These are phyloP conservation scores for Leucoraja erinaceus DNA, from an alignment of 2,113 vertebrate species.

Conservation along the genomic window DNA sequence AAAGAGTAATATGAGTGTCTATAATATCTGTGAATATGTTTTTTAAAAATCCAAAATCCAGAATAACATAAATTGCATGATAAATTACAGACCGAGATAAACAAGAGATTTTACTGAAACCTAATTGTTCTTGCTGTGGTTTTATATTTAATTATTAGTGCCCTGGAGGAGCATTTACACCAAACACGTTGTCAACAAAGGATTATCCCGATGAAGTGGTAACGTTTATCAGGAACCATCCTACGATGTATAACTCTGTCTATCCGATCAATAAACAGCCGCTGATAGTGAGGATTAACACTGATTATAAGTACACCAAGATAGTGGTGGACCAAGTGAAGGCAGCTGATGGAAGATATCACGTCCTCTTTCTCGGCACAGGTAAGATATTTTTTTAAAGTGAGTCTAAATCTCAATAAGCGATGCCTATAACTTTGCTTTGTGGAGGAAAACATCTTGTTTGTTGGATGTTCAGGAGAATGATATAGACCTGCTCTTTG, in stretches of 20 bases:
- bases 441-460: not conserved
- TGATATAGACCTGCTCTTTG: not conserved
- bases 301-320: slow-evolving; percentile 85
- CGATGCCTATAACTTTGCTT: not conserved
- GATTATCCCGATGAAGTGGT: slow-evolving; percentile 96
- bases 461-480: not conserved
- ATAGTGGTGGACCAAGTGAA: slow-evolving; percentile 86
- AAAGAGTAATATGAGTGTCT: not conserved
- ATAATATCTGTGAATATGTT: not conserved
- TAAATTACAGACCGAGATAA: not conserved
- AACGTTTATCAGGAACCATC: slow-evolving; percentile 91
- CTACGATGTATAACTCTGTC: slow-evolving; percentile 91
- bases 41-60: not conserved
- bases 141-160: slow-evolving; percentile 61
- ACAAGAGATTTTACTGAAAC: not conserved
- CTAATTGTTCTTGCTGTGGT: not conserved
- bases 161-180: slow-evolving; percentile 93
- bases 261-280: slow-evolving; percentile 82
- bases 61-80: not conserved
- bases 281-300: slow-evolving; percentile 80
- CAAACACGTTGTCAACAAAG: slow-evolving; percentile 81
- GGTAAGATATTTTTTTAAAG: slow-evolving; percentile 54
- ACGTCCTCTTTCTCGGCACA: slow-evolving; percentile 91
- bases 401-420: not conserved
- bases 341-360: slow-evolving; percentile 86